These are phyloP conservation scores for Heliconius aoede DNA, from an alignment of 2,888 invertebrate species.

Conservation along the genomic window DNA sequence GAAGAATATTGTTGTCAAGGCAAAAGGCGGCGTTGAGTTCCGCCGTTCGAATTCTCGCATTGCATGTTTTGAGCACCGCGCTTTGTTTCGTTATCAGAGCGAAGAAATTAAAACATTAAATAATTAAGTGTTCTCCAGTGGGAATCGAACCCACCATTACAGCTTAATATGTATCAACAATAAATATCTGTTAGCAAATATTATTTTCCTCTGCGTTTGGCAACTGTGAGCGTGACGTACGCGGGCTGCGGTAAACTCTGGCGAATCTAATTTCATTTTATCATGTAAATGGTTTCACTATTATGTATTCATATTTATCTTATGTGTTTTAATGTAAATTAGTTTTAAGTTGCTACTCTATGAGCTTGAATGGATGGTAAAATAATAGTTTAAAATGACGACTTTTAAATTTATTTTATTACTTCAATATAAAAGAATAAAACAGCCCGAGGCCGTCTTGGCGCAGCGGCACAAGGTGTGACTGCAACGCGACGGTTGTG, in stretches of 20 bases:
- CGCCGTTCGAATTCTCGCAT: too few species aligned
- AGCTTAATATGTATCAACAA: too few species aligned
- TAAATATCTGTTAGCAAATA: not conserved
- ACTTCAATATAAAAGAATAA: too few species aligned
- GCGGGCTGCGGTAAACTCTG: not conserved
- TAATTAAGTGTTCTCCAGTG: not conserved
- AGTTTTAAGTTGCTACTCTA: not conserved
- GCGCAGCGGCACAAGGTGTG: too few species aligned
- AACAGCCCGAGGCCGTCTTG: too few species aligned
- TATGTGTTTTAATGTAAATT: not conserved
- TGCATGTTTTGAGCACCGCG: too few species aligned
- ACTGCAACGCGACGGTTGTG: too few species aligned
- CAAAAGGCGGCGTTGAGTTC: too few species aligned
- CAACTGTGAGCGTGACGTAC: slow-evolving; percentile 29
- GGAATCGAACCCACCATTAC: not conserved
- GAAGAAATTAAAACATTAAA: not conserved
- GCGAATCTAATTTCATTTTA: slow-evolving; percentile 11
- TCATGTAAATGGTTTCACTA: slow-evolving; percentile 15
- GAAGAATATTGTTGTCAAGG: too few species aligned
- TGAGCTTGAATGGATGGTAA: not conserved
- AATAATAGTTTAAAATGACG: not conserved
- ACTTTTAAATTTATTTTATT: not conserved
- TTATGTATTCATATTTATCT: not conserved
- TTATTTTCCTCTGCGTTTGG: slow-evolving; percentile 19
- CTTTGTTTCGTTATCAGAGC: not conserved